Percentiles rank a stretch among this genome's conserved stretches.
phyloP scores from a whole-genome alignment of 2,113 vertebrate species.

The Ciconia boyciana region DNA sequence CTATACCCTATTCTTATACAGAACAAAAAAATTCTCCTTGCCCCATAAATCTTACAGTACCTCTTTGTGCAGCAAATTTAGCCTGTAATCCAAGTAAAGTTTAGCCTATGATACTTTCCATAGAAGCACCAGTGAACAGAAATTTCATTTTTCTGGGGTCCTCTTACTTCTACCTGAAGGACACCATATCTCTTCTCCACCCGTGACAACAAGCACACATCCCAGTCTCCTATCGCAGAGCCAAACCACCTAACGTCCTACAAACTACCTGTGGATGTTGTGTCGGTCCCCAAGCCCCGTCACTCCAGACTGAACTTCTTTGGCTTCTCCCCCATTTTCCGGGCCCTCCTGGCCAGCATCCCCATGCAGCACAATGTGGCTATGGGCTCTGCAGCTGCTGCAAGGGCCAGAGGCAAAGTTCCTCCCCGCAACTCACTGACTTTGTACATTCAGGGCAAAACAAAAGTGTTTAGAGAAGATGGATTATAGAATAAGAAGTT shows the following conservation, averaged over 20 bases:
- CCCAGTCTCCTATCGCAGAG: background rate
- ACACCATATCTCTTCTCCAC: background rate
- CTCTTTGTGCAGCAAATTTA: background rate
- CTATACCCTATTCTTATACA: background rate
- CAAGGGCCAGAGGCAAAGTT: background rate
- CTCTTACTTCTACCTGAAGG: background rate
- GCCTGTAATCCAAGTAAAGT: background rate
- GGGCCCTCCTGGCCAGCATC: background rate
- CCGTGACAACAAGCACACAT: background rate
- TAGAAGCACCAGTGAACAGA: fast-evolving
- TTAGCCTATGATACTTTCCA: background rate
- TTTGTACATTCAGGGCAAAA: background rate
- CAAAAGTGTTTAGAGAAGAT: background rate
- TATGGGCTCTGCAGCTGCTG: background rate
- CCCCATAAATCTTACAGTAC: background rate
- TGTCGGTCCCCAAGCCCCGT: background rate
- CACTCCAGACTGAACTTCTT: background rate
- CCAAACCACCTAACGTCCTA: background rate
- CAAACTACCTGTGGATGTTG: background rate
- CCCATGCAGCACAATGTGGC: fast-evolving
- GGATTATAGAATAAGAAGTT: background rate
- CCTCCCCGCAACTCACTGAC: background rate
- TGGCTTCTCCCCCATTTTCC: background rate
- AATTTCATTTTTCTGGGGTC: background rate
- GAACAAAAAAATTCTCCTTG: background rate